Percentiles rank a stretch among this genome's conserved stretches.
These are phyloP conservation scores for Ciona savignyi DNA, from an alignment of 23 tunicate species.

Conservation along the genomic window DNA sequence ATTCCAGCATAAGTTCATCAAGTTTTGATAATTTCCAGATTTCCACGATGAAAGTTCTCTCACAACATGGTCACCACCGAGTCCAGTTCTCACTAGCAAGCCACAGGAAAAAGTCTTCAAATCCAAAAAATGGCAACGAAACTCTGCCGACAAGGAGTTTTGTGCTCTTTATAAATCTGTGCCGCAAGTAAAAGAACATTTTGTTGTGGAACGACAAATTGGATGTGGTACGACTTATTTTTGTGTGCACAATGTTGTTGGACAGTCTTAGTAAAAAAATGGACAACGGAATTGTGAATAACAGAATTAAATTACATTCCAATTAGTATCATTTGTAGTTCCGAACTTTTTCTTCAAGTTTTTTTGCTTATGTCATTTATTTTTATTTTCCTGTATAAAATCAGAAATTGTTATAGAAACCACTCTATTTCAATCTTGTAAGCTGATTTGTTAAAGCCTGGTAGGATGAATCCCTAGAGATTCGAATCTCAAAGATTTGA, in stretches of 20 bases:
- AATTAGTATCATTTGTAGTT: too few relatives aligned
- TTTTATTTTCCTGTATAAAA: too few relatives aligned
- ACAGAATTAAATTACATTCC: too few relatives aligned
- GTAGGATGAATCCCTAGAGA: too few relatives aligned
- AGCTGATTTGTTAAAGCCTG: too few relatives aligned
- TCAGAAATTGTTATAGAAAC: too few relatives aligned
- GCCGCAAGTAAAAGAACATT: slow-evolving; percentile 50
- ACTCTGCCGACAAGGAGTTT: slow-evolving; percentile 8
- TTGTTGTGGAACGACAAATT: slow-evolving; percentile 43
- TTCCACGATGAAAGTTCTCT: slow-evolving; percentile 35
- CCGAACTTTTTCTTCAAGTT: too few relatives aligned
- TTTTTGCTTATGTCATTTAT: too few relatives aligned
- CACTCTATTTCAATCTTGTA: too few relatives aligned
- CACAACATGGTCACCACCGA: slow-evolving; percentile 34
- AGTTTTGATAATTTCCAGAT: slow-evolving; percentile 3
- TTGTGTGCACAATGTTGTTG: too few relatives aligned
- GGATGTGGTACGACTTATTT: slow-evolving; percentile 60
- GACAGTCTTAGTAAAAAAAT: background rate
- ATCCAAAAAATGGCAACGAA: background rate
- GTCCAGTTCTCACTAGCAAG: slow-evolving; percentile 16
- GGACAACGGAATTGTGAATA: background rate
- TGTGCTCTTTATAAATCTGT: slow-evolving; percentile 19
- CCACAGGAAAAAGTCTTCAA: background rate
- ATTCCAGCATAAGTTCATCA: background rate
- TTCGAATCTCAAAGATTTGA: too few relatives aligned